These are phyloP conservation scores for Pristionchus pacificus DNA, from an alignment of 1,140 invertebrate species.

Conservation along the genomic window DNA sequence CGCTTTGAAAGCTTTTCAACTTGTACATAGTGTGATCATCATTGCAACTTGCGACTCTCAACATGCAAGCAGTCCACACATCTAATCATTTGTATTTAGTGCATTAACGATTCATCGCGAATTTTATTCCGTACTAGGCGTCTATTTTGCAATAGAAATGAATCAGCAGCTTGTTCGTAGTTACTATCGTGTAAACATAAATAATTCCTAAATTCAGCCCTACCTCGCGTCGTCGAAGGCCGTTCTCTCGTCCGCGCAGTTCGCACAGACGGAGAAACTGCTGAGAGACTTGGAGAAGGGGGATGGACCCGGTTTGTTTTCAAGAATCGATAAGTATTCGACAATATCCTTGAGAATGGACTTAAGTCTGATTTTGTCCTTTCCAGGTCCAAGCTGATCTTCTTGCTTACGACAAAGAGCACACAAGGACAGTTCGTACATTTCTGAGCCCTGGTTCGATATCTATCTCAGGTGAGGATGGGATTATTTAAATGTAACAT, in stretches of 20 bases:
- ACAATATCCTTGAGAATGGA: background rate
- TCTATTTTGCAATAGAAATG: no score
- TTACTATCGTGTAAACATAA: no score
- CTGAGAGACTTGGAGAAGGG: slow-evolving; percentile 69
- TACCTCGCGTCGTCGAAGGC: slow-evolving; percentile 80
- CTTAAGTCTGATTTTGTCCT: background rate
- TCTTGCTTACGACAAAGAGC: slow-evolving; percentile 67
- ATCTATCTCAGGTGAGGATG: slow-evolving; percentile 75
- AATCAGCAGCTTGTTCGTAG: no score
- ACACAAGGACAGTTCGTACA: slow-evolving; percentile 89
- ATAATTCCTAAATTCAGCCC: no score
- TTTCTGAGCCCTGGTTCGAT: slow-evolving; percentile 84
- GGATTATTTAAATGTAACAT: no score
- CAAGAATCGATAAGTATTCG: background rate
- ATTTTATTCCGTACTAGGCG: no score
- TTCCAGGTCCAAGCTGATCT: slow-evolving; percentile 70
- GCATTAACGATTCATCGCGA: no score
- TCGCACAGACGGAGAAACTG: slow-evolving; percentile 64
- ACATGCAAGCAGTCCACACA: no score
- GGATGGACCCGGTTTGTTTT: slow-evolving; percentile 65
- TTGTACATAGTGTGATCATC: no score
- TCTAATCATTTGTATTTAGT: no score
- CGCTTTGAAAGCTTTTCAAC: slow-evolving; percentile 71
- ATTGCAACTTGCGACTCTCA: no score
- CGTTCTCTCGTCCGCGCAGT: slow-evolving; percentile 62